These are phyloP conservation scores for Oreochromis spilurus DNA, from an alignment of 2,113 vertebrate species.

Conservation along the genomic window DNA sequence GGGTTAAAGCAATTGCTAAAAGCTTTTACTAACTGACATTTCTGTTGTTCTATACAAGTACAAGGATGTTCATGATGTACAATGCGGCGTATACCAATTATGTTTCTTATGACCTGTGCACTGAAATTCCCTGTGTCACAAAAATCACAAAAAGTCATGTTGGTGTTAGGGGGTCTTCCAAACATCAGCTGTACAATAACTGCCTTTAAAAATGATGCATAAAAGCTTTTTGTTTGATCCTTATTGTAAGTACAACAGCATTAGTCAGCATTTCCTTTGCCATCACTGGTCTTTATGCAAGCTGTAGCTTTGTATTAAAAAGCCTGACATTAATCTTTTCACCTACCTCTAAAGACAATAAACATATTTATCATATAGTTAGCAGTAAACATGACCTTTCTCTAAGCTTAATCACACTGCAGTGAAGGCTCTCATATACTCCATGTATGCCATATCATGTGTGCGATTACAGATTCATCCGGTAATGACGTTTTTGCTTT, in stretches of 20 bases:
- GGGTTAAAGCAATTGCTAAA: background rate
- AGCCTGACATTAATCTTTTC: background rate
- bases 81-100: accelerated
- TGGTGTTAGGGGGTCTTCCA: background rate
- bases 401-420: background rate
- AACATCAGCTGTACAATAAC: background rate
- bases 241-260: background rate
- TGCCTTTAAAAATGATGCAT: background rate
- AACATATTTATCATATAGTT: background rate
- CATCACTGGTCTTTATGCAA: background rate
- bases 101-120: background rate
- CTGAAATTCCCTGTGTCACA: background rate
- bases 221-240: background rate
- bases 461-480: background rate
- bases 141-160: background rate
- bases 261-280: background rate
- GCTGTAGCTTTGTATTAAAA: background rate
- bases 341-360: background rate
- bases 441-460: background rate
- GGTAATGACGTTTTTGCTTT: background rate
- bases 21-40: background rate
- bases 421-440: background rate
- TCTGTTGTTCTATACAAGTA: background rate
- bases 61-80: background rate
- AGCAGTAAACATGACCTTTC: background rate